phyloP scores from a whole-genome alignment of 1,140 invertebrate genomes.

The Drosophila triauraria region DNA sequence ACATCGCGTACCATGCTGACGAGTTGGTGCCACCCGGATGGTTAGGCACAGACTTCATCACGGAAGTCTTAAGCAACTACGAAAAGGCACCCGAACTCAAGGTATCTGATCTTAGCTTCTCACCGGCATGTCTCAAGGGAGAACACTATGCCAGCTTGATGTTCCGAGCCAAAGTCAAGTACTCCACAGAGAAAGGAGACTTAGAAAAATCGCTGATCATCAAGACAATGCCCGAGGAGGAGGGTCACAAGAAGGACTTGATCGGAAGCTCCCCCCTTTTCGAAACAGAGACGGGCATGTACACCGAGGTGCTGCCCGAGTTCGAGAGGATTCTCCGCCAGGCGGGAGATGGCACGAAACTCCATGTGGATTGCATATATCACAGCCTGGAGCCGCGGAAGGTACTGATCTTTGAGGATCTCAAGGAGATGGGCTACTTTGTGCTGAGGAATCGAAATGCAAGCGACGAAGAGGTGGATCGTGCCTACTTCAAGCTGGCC shows the following conservation, averaged over 20 bases:
- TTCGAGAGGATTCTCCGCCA: constrained; percentile 59
- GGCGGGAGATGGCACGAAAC: constrained; percentile 41
- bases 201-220: constrained; percentile 61
- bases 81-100: constrained; percentile 35
- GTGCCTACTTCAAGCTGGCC: constrained; percentile 49
- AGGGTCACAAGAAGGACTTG: constrained; percentile 67
- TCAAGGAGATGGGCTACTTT: constrained; percentile 45
- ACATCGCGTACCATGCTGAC: constrained; percentile 53
- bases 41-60: constrained; percentile 57
- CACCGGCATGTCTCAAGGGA: constrained; percentile 67
- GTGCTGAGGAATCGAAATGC: constrained; percentile 46
- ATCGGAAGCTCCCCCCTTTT: constrained; percentile 51
- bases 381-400: constrained; percentile 53
- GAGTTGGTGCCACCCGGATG: constrained; percentile 67
- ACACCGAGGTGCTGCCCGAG: constrained; percentile 55
- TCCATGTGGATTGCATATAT: constrained; percentile 50
- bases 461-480: constrained; percentile 44
- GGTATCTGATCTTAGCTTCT: constrained; percentile 40
- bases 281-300: constrained; percentile 73
- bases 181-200: constrained; percentile 4
- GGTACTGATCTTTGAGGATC: constrained; percentile 68
- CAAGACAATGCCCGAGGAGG: constrained; percentile 70
- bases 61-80: constrained; percentile 36
- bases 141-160: constrained; percentile 82
- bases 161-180: constrained; percentile 57